A percentile compares a stretch with the other conserved stretches of the same genome.
Conservation (phyloP, 2,113 vertebrate genomes). For the Leptobrachium ailaonicum region DNA sequence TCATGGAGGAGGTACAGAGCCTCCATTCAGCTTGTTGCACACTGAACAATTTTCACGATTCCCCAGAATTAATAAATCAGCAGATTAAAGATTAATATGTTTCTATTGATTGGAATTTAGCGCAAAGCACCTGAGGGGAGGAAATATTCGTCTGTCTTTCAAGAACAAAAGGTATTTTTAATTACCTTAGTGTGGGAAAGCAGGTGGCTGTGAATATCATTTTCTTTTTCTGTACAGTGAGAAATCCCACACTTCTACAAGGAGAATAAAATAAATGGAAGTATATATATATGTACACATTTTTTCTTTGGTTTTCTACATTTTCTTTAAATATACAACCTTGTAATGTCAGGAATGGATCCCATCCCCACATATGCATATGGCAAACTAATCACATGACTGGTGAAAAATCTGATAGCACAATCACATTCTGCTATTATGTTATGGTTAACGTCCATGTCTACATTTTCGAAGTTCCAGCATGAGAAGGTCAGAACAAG, state of each 20-base stretch:
- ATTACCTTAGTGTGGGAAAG: constrained; percentile 21
- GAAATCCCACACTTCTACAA: background rate
- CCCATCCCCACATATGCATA: too few species aligned
- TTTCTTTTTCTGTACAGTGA: background rate
- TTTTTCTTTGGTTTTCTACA: too few species aligned
- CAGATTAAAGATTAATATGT: constrained; percentile 45
- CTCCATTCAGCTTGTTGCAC: constrained; percentile 35
- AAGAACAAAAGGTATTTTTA: constrained; percentile 35
- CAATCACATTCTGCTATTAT: too few species aligned
- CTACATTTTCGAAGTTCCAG: too few species aligned
- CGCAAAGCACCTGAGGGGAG: constrained; percentile 30
- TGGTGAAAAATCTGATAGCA: too few species aligned
- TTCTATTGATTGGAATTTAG: constrained; percentile 49
- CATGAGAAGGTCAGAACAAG: too few species aligned
- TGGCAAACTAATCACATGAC: too few species aligned
- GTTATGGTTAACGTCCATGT: too few species aligned
- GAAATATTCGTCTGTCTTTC: constrained; percentile 21
- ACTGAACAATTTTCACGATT: constrained; percentile 44
- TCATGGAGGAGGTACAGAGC: constrained; percentile 42
- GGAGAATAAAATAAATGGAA: too few species aligned
- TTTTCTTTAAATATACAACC: too few species aligned
- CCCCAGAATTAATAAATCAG: constrained; percentile 50
- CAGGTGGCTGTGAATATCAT: constrained; percentile 21
- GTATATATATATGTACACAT: too few species aligned
- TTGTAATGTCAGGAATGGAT: too few species aligned